Evolutionary conservation across 2,888 invertebrate genomes (phyloP).

Genomic region (Drosophila infuscata): DNA sequence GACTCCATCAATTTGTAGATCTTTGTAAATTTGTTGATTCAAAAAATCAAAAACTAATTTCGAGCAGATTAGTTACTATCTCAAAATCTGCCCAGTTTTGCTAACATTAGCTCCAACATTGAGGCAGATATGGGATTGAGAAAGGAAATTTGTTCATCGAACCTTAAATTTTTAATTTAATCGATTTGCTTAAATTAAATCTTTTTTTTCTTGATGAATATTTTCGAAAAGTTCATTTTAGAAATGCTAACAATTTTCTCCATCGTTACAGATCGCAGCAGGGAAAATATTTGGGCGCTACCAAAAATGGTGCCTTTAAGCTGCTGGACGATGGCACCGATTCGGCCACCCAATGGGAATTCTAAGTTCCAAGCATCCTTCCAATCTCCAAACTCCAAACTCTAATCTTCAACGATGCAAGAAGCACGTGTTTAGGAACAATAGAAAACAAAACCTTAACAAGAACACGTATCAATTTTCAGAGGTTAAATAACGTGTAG

Average conservation of each 20-base stretch:
- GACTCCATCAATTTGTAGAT: too few relatives aligned
- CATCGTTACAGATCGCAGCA: slow-evolving; percentile 84
- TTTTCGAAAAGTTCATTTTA: background rate
- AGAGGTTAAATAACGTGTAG: slow-evolving; percentile 43
- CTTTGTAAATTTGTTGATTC: too few relatives aligned
- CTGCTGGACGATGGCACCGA: slow-evolving; percentile 92
- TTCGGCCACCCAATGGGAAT: slow-evolving; percentile 96
- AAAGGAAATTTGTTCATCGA: background rate
- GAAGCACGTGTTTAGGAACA: slow-evolving; percentile 28
- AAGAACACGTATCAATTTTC: slow-evolving; percentile 51
- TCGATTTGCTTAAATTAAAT: background rate
- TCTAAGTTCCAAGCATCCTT: slow-evolving; percentile 86
- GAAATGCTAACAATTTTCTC: background rate
- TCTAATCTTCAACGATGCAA: background rate
- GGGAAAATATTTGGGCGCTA: slow-evolving; percentile 93
- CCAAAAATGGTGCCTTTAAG: slow-evolving; percentile 96
- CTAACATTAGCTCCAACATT: background rate
- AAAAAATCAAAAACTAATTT: too few relatives aligned
- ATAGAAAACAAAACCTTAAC: background rate
- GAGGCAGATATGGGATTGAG: background rate
- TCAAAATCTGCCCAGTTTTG: background rate
- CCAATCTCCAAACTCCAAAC: background rate
- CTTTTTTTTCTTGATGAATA: background rate
- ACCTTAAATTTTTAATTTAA: background rate
- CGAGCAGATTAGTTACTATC: background rate